A percentile compares a stretch with the other conserved stretches of the same genome.
These are phyloP conservation scores for Aplidium turbinatum DNA, from an alignment of 23 tunicate genomes.

Conservation along the genomic window DNA sequence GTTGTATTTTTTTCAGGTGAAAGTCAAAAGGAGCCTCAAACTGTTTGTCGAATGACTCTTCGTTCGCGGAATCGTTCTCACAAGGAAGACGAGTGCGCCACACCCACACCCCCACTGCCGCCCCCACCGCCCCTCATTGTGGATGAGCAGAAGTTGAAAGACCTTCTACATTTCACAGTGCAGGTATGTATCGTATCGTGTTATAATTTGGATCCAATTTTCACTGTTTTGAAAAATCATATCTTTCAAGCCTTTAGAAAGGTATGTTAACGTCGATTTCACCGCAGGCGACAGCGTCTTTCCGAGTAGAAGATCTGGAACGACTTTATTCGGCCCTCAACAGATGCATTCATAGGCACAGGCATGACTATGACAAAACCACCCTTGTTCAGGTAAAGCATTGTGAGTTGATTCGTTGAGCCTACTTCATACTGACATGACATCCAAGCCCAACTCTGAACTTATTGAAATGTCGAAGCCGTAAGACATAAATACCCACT, in stretches of 20 bases:
- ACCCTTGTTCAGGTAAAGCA: constrained; percentile 47
- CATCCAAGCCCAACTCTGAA: too few species aligned
- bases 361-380: constrained; percentile 53
- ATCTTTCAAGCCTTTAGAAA: neutral
- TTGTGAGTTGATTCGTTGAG: too few species aligned
- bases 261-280: neutral
- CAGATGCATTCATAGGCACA: constrained; percentile 43
- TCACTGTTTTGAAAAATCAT: neutral
- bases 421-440: too few species aligned
- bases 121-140: constrained; percentile 65
- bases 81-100: constrained; percentile 1
- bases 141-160: constrained; percentile 44
- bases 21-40: neutral
- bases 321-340: constrained; percentile 41
- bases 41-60: constrained; percentile 17
- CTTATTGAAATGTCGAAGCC: too few species aligned
- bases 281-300: constrained; percentile 30
- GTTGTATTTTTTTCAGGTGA: neutral
- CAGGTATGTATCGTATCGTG: constrained; percentile 32
- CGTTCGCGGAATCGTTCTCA: constrained; percentile 8
- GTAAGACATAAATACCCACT: too few species aligned
- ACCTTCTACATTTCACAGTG: constrained; percentile 37
- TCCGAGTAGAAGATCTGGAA: constrained; percentile 41
- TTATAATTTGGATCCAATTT: neutral
- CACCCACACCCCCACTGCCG: constrained; percentile 3